A percentile compares a stretch with the other conserved stretches of the same genome.
Evolutionary conservation across 1,140 invertebrate species (phyloP).

Genomic region (Agrypnia vestita): DNA sequence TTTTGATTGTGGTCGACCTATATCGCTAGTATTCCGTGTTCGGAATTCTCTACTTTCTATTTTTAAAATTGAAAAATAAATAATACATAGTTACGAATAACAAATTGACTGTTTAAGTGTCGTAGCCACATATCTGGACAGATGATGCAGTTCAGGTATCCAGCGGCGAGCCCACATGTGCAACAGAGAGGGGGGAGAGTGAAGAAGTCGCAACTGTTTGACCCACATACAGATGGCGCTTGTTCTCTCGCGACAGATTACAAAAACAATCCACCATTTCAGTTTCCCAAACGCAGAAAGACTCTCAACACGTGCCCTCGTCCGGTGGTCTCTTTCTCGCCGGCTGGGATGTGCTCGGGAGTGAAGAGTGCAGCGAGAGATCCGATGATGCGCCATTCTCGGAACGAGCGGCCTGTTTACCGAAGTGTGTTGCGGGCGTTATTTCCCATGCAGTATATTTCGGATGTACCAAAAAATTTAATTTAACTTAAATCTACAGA

Average conservation of each 20-base stretch:
- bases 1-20: no score
- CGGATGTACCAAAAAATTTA: no score
- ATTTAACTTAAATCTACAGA: no score
- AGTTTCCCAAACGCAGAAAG: slow-evolving; percentile 35
- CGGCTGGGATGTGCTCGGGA: not conserved
- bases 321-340: slow-evolving; percentile 19
- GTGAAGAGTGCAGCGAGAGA: not conserved
- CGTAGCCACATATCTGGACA: no score
- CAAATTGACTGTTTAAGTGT: no score
- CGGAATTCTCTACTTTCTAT: no score
- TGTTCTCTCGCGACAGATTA: slow-evolving; percentile 44
- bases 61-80: no score
- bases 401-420: slow-evolving; percentile 42
- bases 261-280: slow-evolving; percentile 48
- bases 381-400: slow-evolving; percentile 23
- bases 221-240: slow-evolving; percentile 40
- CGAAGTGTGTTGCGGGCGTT: slow-evolving; percentile 12
- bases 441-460: slow-evolving; percentile 1
- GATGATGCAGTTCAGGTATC: no score
- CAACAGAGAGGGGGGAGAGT: not conserved
- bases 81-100: no score
- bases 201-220: slow-evolving; percentile 12
- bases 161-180: not conserved
- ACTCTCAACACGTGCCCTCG: slow-evolving; percentile 18
- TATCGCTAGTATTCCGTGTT: no score